Evolutionary conservation across 2,797 vertebrate species (phyloP).

Genomic region (Cottoperca gobio): DNA sequence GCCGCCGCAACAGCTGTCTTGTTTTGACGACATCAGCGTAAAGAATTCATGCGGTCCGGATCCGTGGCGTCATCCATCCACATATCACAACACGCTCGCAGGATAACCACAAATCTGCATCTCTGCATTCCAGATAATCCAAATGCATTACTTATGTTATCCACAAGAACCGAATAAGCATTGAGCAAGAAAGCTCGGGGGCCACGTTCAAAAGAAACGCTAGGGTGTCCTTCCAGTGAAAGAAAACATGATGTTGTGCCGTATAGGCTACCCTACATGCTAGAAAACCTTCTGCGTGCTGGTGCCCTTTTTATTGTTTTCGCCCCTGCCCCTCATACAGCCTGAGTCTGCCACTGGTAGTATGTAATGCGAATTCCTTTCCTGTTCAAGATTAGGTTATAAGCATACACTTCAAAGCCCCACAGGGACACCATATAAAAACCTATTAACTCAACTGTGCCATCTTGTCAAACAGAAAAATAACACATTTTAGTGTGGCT

Average conservation of each 20-base stretch:
- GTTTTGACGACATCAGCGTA: conserved; percentile 43
- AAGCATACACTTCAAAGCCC: conserved; percentile 27
- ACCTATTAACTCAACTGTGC: background rate
- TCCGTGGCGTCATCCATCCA: background rate
- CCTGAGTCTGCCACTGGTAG: too few relatives aligned
- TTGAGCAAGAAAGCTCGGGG: conserved; percentile 11
- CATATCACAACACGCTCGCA: background rate
- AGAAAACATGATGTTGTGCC: too few relatives aligned
- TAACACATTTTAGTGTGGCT: conserved; percentile 2
- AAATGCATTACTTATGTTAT: conserved; percentile 2
- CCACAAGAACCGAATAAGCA: background rate
- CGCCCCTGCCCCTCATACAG: too few relatives aligned
- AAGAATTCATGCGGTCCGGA: background rate
- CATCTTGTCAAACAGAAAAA: conserved; percentile 9
- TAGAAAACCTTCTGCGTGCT: too few relatives aligned
- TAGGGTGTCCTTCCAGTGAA: too few relatives aligned
- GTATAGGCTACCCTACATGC: too few relatives aligned
- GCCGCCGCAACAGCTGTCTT: conserved; percentile 12
- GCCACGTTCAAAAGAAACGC: too few relatives aligned
- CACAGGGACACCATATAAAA: conserved; percentile 19
- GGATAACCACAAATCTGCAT: background rate
- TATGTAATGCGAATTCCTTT: conserved; percentile 33
- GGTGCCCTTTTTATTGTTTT: too few relatives aligned
- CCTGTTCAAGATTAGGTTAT: conserved; percentile 12
- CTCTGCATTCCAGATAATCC: background rate